These are phyloP conservation scores for Laticauda laticaudata DNA, from an alignment of 2,113 vertebrate species.

Conservation along the genomic window DNA sequence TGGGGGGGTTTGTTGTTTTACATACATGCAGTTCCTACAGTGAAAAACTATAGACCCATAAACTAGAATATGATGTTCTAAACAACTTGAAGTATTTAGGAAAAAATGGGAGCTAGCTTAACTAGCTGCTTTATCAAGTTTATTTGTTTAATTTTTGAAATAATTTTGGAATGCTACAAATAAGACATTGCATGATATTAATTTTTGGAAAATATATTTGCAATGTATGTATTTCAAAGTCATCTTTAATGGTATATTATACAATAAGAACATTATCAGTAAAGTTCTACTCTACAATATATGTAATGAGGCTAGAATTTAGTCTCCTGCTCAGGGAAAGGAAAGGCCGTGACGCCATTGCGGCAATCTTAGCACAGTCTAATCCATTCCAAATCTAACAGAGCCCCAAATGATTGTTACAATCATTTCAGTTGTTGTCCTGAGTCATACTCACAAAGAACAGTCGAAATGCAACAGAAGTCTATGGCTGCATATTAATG, in stretches of 20 bases:
- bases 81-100: neutral
- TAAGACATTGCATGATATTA: neutral
- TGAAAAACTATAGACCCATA: neutral
- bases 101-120: neutral
- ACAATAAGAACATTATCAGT: neutral
- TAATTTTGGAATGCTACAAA: neutral
- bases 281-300: neutral
- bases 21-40: neutral
- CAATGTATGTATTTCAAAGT: neutral
- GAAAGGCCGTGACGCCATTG: neutral
- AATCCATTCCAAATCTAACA: neutral
- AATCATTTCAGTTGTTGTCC: neutral
- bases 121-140: neutral
- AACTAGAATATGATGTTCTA: neutral
- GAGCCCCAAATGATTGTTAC: neutral
- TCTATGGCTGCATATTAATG: neutral
- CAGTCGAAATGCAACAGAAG: neutral
- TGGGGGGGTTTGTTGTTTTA: neutral
- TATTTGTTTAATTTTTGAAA: neutral
- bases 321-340: neutral
- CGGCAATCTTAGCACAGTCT: neutral
- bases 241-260: neutral
- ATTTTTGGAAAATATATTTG: neutral
- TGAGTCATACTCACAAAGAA: neutral
- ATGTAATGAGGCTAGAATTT: neutral